These are phyloP conservation scores for Apamea crenata DNA, from an alignment of 2,888 invertebrate genomes.

Conservation along the genomic window DNA sequence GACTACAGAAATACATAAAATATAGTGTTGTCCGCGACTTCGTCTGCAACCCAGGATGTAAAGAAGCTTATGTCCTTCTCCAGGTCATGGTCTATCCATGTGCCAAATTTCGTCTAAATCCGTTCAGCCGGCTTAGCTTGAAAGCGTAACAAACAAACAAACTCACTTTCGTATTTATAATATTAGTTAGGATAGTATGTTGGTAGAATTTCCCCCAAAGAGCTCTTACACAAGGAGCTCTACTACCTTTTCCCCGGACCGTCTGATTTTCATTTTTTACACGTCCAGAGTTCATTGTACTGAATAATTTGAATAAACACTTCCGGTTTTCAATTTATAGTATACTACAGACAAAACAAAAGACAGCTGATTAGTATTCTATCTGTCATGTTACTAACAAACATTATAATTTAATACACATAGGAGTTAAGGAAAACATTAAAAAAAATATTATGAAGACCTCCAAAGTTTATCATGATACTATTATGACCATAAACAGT, in stretches of 20 bases:
- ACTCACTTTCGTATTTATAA: too few relatives aligned
- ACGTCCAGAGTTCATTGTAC: conserved; percentile 52
- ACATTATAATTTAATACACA: conserved; percentile 26
- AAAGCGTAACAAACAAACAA: too few relatives aligned
- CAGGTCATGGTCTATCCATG: neutral
- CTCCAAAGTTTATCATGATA: conserved; percentile 42
- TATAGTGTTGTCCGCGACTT: neutral
- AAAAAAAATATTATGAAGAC: conserved; percentile 27
- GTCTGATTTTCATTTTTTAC: conserved; percentile 1
- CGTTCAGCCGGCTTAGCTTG: too few relatives aligned
- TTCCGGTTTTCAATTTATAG: conserved; percentile 1
- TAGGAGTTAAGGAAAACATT: conserved; percentile 50
- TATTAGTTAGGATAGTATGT: neutral
- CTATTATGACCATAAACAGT: conserved; percentile 35
- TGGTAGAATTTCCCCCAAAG: neutral
- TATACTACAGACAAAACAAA: conserved; percentile 27
- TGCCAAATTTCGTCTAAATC: too few relatives aligned
- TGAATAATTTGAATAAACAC: conserved; percentile 27
- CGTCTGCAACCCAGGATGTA: neutral
- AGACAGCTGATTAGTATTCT: conserved; percentile 46
- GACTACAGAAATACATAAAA: neutral
- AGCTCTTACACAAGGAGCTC: neutral
- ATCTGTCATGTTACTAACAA: neutral
- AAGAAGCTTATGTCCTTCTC: neutral
- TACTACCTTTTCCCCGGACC: conserved; percentile 10